phyloP scores from a whole-genome alignment of 2,797 vertebrate genomes.

The Garrulus glandarius region DNA sequence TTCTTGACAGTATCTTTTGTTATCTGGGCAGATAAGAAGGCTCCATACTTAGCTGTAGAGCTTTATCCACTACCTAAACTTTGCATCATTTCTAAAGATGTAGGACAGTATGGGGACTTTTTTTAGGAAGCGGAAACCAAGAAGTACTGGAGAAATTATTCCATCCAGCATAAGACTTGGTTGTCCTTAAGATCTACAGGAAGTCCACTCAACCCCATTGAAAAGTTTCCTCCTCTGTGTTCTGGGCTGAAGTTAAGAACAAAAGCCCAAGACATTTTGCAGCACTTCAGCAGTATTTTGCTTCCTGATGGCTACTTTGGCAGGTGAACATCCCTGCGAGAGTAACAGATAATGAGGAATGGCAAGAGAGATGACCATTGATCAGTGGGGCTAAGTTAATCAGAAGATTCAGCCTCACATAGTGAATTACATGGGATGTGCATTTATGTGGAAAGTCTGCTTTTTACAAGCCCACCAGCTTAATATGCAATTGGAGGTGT shows the following conservation, averaged over 20 bases:
- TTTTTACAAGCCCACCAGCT: not conserved
- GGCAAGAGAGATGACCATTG: not conserved
- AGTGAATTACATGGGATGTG: not conserved
- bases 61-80: not conserved
- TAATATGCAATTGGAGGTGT: not conserved
- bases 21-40: not conserved
- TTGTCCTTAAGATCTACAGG: not conserved
- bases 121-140: not conserved
- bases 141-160: not conserved
- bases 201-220: not conserved
- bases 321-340: not conserved
- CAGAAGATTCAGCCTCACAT: not conserved
- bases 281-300: not conserved
- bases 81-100: not conserved
- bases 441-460: not conserved
- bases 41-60: not conserved
- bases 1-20: accelerated
- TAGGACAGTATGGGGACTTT: not conserved
- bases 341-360: not conserved
- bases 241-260: not conserved
- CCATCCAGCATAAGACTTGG: not conserved
- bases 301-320: not conserved
- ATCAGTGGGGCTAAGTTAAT: not conserved
- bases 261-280: not conserved
- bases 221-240: not conserved